Percentiles rank a stretch among this genome's conserved stretches.
Conservation (phyloP, 2,888 invertebrate genomes). For the Auanema sp. region DNA sequence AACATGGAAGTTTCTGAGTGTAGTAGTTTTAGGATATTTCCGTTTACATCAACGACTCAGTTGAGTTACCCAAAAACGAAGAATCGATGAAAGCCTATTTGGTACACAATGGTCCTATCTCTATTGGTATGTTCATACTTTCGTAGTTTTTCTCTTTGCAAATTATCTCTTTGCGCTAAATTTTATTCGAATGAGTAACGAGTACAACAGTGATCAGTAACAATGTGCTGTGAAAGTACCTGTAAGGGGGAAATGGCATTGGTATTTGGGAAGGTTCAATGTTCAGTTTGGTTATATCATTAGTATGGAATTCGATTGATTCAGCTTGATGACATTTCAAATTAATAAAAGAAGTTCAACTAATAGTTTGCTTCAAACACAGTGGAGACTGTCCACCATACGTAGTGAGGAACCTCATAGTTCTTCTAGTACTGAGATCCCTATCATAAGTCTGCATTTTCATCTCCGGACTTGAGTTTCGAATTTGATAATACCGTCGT, state of each 20-base stretch:
- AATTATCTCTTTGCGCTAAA: neutral
- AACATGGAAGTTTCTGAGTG: too few relatives aligned
- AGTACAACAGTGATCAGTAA: neutral
- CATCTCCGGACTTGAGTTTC: neutral
- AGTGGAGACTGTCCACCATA: conserved; percentile 18
- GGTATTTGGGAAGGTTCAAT: neutral
- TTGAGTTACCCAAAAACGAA: conserved; percentile 60
- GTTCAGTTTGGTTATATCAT: too few relatives aligned
- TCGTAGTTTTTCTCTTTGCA: too few relatives aligned
- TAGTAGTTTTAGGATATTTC: conserved; percentile 37
- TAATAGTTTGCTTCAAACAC: conserved; percentile 6
- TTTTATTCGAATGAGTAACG: too few relatives aligned
- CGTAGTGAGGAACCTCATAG: conserved; percentile 15
- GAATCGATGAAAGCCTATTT: conserved; percentile 57
- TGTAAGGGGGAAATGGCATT: neutral
- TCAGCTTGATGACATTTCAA: too few relatives aligned
- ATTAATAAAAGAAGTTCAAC: too few relatives aligned
- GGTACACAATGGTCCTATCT: conserved; percentile 61
- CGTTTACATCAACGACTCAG: conserved; percentile 61
- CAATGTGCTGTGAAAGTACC: neutral
- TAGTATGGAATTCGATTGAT: too few relatives aligned
- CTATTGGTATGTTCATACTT: conserved; percentile 51
- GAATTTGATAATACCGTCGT: neutral
- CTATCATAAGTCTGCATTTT: neutral
- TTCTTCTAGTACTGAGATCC: conserved; percentile 22